Base-by-base conservation (phyloP, 2,797 vertebrate species). In the Tarsius wallacei region DNA sequence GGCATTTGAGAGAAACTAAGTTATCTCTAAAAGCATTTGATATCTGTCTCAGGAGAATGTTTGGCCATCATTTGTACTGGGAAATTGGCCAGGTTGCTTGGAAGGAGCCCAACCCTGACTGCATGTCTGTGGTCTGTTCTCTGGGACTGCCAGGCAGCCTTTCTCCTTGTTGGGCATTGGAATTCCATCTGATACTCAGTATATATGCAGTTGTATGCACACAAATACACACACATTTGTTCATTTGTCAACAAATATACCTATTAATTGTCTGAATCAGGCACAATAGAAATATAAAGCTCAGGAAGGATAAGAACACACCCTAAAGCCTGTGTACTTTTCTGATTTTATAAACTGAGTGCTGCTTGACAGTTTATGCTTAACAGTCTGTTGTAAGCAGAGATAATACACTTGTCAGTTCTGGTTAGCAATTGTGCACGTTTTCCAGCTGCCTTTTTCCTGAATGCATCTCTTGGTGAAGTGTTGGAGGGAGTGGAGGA, bases 31-130 rank as follows among this genome's bases (percentile, higher is more conserved):
- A 91, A 91, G 15, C 51, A 28, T 73, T 63, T 88, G 55, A 15
- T 31, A 71, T 22, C 53, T 90, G 53, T 94, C 81, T 90, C 66
- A 87, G 61, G 76, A 90, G 42, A 63, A 36, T 78, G 31, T 31
- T 85, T 85, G 93, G 68, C 87, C 53, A 81, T 71, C 59, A 80
- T 85, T 42, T 91, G 55, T 70, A 49, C 64, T 81, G 71, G 76
- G 87, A 94, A 92, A 51, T 63, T 31, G 51, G 42, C 82, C 88
- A 90, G 55, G 16, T 55, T 71, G 21, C 85, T 96, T 96, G 96
- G 87, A 96, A 77, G 63, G 26, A 82, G 36, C 51, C 73, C 87
- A 94, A 7, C 4, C 7, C 82, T 49, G 24, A 85, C 28, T 78
- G 68, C 49, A 8, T 74, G 63, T 68, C 68, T 93, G 14, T 51